Evolutionary conservation across 2,113 vertebrate genomes (phyloP).

Genomic region (Cathartes aura): DNA sequence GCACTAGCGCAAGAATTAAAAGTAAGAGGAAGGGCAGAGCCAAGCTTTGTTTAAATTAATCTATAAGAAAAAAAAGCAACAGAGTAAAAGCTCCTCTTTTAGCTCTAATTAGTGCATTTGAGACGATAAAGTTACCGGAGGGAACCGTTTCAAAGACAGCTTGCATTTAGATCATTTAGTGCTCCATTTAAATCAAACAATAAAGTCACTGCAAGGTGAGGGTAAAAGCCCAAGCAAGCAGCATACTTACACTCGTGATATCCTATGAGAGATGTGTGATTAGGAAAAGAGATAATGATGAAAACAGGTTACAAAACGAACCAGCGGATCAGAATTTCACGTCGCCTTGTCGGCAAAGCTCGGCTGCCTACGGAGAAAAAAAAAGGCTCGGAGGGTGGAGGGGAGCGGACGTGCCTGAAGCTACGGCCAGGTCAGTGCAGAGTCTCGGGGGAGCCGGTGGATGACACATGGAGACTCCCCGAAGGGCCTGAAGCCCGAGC

Average conservation of each 20-base stretch:
- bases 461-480: background rate
- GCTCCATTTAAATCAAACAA: slow-evolving; percentile 33
- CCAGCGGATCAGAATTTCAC: background rate
- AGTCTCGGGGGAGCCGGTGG: background rate
- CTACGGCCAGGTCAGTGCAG: accelerated
- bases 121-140: slow-evolving; percentile 20
- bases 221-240: slow-evolving; percentile 56
- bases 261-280: slow-evolving; percentile 66
- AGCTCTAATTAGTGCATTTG: slow-evolving; percentile 58
- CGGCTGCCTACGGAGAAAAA: background rate
- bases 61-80: background rate
- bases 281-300: slow-evolving; percentile 60
- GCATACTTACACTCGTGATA: slow-evolving; percentile 77
- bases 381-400: background rate
- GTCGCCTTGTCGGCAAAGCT: background rate
- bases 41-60: slow-evolving; percentile 50
- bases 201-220: slow-evolving; percentile 51
- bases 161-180: background rate
- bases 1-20: background rate
- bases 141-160: slow-evolving; percentile 22
- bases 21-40: background rate
- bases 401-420: background rate
- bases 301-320: slow-evolving; percentile 49
- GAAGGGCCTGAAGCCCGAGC: accelerated
- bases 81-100: slow-evolving; percentile 59